A percentile compares a stretch with the other conserved stretches of the same genome.
Evolutionary conservation across 2,113 vertebrate genomes (phyloP).

Genomic region (Propithecus coquereli): DNA sequence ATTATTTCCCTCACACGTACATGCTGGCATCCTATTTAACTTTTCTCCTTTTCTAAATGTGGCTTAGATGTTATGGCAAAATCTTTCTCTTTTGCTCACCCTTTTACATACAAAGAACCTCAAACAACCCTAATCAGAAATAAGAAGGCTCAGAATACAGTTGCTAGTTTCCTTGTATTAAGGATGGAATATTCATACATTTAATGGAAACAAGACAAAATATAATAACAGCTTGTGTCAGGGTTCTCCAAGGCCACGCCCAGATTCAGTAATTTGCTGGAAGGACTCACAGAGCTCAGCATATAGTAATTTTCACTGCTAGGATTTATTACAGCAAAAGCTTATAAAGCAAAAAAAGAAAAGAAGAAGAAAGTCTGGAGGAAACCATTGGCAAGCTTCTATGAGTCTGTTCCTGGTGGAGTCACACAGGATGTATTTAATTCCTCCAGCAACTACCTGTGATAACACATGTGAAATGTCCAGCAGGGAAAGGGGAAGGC

Average conservation of each 20-base stretch:
- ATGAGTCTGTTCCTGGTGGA: background rate
- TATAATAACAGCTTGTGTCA: background rate
- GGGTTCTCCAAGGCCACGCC: too few relatives aligned
- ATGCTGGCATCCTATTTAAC: background rate
- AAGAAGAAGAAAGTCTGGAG: background rate
- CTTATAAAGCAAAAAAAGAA: background rate
- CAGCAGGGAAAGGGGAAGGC: background rate
- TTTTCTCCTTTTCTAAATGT: background rate
- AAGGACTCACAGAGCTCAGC: background rate
- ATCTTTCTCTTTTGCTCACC: background rate
- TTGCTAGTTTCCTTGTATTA: background rate
- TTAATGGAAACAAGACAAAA: conserved; percentile 15
- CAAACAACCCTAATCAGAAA: background rate
- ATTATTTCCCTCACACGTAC: background rate
- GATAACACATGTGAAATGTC: background rate
- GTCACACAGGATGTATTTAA: background rate
- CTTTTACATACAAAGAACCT: background rate
- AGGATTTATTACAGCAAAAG: background rate
- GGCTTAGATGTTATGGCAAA: background rate
- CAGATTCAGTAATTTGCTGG: background rate
- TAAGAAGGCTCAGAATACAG: background rate
- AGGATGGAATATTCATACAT: background rate
- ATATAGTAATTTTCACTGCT: background rate
- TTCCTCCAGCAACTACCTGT: background rate
- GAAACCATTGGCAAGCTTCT: background rate